Conservation (phyloP, 2,797 vertebrate genomes). For the Gambelia wislizenii region DNA sequence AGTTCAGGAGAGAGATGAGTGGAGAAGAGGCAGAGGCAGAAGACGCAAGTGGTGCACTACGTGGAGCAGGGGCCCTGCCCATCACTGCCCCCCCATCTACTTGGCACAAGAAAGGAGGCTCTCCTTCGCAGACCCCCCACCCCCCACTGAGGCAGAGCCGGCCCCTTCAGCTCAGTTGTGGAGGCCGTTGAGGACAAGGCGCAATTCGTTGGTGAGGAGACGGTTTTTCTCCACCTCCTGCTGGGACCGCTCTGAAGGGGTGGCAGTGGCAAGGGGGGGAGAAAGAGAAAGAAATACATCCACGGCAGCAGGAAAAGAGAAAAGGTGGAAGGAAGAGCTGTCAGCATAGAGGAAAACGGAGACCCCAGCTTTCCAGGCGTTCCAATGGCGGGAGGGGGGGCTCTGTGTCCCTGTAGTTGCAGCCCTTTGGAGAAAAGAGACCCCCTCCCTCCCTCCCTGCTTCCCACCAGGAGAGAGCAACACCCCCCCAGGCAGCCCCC, state of each 20-base stretch:
- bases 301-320: slow-evolving; percentile 52
- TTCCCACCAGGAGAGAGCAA: not conserved
- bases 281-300: not conserved
- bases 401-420: too few species aligned
- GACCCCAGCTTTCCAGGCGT: too few species aligned
- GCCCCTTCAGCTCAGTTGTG: slow-evolving; percentile 71
- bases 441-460: not conserved
- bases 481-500: not conserved
- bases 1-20: not conserved
- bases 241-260: slow-evolving; percentile 73
- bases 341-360: not conserved
- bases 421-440: not conserved
- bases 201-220: slow-evolving; percentile 77
- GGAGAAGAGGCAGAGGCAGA: slow-evolving; percentile 24
- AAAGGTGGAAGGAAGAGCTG: not conserved
- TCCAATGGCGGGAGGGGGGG: too few species aligned
- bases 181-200: slow-evolving; percentile 78
- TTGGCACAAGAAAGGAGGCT: not conserved
- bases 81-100: not conserved
- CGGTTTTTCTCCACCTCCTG: slow-evolving; percentile 78
- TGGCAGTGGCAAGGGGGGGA: slow-evolving; percentile 67
- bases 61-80: too few species aligned
- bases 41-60: too few species aligned
- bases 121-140: not conserved
- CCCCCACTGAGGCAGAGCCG: not conserved